A percentile compares a stretch with the other conserved stretches of the same genome.
Conservation (phyloP, 2,888 invertebrate species). For the Himalopsyche tibetana region DNA sequence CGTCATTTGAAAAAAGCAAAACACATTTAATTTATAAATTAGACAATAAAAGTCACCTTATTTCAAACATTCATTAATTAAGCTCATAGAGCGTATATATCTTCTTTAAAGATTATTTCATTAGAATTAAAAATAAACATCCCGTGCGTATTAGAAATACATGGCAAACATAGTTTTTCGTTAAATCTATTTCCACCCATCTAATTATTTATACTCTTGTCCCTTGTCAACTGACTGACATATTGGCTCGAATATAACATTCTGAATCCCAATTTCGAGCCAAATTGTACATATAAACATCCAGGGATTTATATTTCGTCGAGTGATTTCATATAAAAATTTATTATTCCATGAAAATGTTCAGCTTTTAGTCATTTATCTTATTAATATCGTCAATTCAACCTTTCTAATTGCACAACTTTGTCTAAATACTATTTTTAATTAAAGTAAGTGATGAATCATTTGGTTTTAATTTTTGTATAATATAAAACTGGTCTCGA, state of each 20-base stretch:
- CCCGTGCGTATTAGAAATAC: not conserved
- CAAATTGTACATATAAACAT: not conserved
- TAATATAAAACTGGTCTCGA: too few species aligned
- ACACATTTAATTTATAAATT: not conserved
- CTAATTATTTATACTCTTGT: constrained; percentile 23
- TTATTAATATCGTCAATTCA: too few species aligned
- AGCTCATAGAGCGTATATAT: not conserved
- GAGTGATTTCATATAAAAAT: not conserved
- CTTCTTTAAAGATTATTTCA: not conserved
- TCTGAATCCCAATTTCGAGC: constrained; percentile 1
- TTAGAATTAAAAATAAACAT: constrained; percentile 3
- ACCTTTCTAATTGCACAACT: too few species aligned
- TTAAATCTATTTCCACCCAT: not conserved
- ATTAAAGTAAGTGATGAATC: too few species aligned
- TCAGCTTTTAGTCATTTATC: too few species aligned
- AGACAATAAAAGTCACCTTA: not conserved
- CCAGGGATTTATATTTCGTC: not conserved
- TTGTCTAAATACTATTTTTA: too few species aligned
- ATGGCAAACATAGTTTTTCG: not conserved
- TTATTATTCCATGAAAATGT: not conserved
- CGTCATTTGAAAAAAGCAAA: too few species aligned
- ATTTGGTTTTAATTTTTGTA: too few species aligned
- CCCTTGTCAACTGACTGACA: constrained; percentile 34
- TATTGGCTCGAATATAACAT: constrained; percentile 18
- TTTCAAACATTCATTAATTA: constrained; percentile 2